Evolutionary conservation across 2,888 invertebrate genomes (phyloP), one percentile per base, ranked within the genome.

Genomic region (Protonemura montana): DNA sequence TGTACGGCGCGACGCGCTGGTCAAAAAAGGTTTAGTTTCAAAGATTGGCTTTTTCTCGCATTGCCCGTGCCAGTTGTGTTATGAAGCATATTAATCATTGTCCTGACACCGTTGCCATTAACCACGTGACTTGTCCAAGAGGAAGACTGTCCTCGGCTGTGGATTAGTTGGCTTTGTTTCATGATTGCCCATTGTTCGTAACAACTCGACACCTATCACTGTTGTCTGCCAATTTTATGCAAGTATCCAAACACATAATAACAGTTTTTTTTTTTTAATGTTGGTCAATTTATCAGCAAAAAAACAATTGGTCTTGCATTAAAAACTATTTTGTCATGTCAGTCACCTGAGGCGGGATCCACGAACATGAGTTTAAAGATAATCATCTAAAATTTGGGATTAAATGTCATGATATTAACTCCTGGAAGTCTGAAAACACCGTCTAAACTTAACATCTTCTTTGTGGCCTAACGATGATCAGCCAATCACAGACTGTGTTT

Each of bases 151-250:
- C 78, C 25, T 78, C 78, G 27, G 27, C 78, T 26, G n/a, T 78
- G 78, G 27, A 28, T 78, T 78, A 78, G 78, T 16, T 25, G 5
- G 28, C 78, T 21, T 78, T 78, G 78, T 78, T 78, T 78, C 78
- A 13, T 78, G 78, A 78, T 78, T 78, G 78, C 25, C 78, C 78
- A 78, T 78, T 78, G 78, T 78, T 28, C 28, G 25, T 21, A 7
- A 10, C 28, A 26, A 2, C 78, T 78, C 78, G 28, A 5, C 28
- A 27, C 78, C 59, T 59, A 59, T 7, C 59, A 59, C 59, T 13
- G 2, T 7, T 10, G 1, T 2, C 59, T 21, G 59, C 59, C 59
- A 59, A 3, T 59, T 59, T 7, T 7, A 59, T 59, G 59, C 59
- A 59, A 21, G 35, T 35, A 35, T 10, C n/a, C 59, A 1, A 2